Percentiles rank a stretch among this genome's conserved stretches.
Conservation (phyloP, 2,797 vertebrate species). For the Sphenopsis melanotis region DNA sequence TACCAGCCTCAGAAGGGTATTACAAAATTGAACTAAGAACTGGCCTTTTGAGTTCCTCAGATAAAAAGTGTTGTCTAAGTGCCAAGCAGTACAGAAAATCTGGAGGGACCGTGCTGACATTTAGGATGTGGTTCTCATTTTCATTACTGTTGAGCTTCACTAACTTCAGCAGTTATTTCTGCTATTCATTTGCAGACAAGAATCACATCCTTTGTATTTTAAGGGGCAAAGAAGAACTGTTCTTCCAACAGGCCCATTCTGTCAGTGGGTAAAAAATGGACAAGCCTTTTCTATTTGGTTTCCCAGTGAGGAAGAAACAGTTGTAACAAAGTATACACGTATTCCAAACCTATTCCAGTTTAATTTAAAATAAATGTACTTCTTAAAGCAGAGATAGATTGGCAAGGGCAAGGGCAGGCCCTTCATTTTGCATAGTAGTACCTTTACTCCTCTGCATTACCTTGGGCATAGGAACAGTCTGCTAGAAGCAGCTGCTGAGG, state of each 20-base stretch:
- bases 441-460: not conserved
- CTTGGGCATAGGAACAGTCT: not conserved
- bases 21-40: not conserved
- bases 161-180: constrained; percentile 4
- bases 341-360: not conserved
- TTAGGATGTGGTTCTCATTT: constrained; percentile 28
- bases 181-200: not conserved
- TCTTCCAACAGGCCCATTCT: not conserved
- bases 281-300: not conserved
- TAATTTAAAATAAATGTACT: not conserved
- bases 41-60: constrained; percentile 15
- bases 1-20: not conserved
- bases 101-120: not conserved
- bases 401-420: not conserved
- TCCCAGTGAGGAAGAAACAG: not conserved
- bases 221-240: not conserved
- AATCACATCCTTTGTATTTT: not conserved
- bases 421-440: not conserved
- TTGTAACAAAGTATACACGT: fast-evolving
- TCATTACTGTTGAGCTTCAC: not conserved
- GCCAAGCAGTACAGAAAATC: constrained; percentile 9
- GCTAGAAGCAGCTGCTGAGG: not conserved
- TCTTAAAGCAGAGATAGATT: not conserved
- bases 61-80: not conserved
- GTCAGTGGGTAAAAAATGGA: not conserved